Base-by-base conservation (phyloP, 1,140 invertebrate species). In the Drosophila ambigua region DNA sequence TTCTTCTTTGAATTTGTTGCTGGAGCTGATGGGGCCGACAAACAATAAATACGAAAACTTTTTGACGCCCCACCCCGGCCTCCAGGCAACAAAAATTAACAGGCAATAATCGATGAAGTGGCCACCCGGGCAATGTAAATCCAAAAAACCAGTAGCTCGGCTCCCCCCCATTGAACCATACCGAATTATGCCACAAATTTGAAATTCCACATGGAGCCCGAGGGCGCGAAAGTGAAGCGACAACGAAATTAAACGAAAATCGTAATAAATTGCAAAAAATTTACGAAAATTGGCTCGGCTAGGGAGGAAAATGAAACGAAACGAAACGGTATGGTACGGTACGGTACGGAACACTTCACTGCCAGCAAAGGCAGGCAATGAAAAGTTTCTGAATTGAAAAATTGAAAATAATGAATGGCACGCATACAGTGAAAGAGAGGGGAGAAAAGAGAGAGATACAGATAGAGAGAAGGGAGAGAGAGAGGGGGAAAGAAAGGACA, bases 321-420 rank as follows among this genome's bases (percentile, higher is more conserved):
- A 20, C 20, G 20, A 20, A 2, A 20, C 20, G 31, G 9, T 3
- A 35, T 9, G 31, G 35, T 13, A 39, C 35, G 35, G 35, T 20
- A 20, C 20, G 31, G 9, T 3, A 35, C 31, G 35, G 35, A 59
- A 52, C 52, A 71, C 72, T 67, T 79, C 67, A 44, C 57, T 54
- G 28, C 35, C 53, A 62, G 63, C 58, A 61, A 45, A 39, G 4
- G 35, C 65, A 51, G 51, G 67, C 71, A 60, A 63, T 76, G 73
- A 50, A 85, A 87, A 88, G 57, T 82, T 87, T 83, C 15, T 77
- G 83, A 79, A 88, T 87, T 87, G 79, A 79, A 84, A 87, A 87
- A 87, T 87, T 79, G 79, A 87, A 88, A 79, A 79, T 88, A 87
- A 88, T 87, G 84, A 83, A 88, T 87, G 79, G 69, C 66, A 88